Conservation (phyloP, 2,113 vertebrate genomes). For the Hydrochoerus hydrochaeris region DNA sequence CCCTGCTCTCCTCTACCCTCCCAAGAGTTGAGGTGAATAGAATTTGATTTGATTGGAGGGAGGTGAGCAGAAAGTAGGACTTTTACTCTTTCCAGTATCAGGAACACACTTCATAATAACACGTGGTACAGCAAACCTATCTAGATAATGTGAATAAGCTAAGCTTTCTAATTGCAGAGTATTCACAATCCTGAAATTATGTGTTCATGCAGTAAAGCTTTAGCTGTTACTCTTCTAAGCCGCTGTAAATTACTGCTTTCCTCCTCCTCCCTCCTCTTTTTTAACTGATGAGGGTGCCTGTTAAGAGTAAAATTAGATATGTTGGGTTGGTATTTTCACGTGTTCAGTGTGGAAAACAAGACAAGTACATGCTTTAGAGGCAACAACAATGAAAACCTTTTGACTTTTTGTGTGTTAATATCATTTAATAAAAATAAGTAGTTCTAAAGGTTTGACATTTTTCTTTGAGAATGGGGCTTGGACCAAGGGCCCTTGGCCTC, state of each 20-base stretch:
- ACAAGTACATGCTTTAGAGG: constrained; percentile 70
- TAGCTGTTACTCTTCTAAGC: constrained; percentile 74
- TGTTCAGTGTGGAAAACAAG: constrained; percentile 80
- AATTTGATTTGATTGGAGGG: constrained; percentile 42
- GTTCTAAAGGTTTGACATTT: constrained; percentile 82
- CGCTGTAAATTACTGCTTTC: constrained; percentile 81
- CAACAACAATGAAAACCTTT: constrained; percentile 76
- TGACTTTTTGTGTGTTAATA: constrained; percentile 83
- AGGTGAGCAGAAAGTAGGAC: background rate
- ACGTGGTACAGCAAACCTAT: constrained; percentile 50
- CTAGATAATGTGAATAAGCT: constrained; percentile 70
- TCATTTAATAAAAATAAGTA: constrained; percentile 85
- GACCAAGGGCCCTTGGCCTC: constrained; percentile 64
- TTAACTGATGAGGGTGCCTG: constrained; percentile 72
- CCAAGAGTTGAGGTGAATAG: background rate
- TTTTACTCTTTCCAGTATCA: constrained; percentile 6
- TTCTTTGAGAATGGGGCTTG: constrained; percentile 80
- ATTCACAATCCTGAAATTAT: constrained; percentile 53
- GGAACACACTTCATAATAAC: constrained; percentile 14
- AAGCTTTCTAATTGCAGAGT: constrained; percentile 55
- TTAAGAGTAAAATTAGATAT: constrained; percentile 77
- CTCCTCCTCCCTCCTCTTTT: background rate
- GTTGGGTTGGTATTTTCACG: constrained; percentile 77
- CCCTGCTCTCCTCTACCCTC: background rate
- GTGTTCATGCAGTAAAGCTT: constrained; percentile 65